phyloP scores from a whole-genome alignment of 2,797 vertebrate species.

The Squalus acanthias region DNA sequence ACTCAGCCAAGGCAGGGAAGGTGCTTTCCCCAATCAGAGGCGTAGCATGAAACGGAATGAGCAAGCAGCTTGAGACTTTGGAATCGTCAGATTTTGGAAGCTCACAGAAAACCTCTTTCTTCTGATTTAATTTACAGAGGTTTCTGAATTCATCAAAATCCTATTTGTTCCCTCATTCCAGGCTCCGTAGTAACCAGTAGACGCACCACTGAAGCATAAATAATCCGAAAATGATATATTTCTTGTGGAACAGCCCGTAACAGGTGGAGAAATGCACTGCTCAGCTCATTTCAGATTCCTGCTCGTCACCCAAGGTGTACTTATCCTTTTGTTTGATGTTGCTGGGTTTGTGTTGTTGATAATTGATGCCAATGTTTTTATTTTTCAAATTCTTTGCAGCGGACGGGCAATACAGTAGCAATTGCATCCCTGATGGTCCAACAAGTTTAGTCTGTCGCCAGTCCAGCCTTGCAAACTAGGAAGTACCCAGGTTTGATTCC shows the following conservation, averaged over 20 bases:
- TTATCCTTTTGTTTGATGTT: not conserved
- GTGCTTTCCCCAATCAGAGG: not conserved
- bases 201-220: not conserved
- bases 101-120: not conserved
- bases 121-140: not conserved
- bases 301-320: not conserved
- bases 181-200: not conserved
- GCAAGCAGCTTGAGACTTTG: not conserved
- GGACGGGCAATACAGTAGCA: not conserved
- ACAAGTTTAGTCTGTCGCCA: not conserved
- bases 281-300: not conserved
- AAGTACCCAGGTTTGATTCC: not conserved
- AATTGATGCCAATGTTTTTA: conserved; percentile 19
- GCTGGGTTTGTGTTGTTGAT: not conserved
- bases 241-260: not conserved
- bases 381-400: not conserved
- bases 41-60: not conserved
- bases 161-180: not conserved
- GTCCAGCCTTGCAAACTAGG: too few relatives aligned
- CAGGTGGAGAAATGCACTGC: not conserved
- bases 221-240: not conserved
- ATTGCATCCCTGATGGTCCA: not conserved
- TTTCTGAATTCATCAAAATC: not conserved
- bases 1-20: not conserved
- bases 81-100: not conserved